phyloP scores from a whole-genome alignment of 2,888 invertebrate genomes.

The Norana najaformis region DNA sequence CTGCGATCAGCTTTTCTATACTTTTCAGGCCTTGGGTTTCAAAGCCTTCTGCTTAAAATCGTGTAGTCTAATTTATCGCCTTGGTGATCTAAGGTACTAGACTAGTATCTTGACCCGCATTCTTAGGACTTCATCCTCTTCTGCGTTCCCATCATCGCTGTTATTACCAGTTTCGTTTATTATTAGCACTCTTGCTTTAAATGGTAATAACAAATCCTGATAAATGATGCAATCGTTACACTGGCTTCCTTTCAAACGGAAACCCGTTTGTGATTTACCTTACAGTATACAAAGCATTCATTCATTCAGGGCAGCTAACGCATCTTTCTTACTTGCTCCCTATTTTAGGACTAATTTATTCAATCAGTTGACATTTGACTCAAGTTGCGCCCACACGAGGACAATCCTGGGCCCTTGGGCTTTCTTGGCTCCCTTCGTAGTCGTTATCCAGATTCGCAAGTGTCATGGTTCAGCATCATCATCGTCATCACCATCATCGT shows the following conservation, averaged over 20 bases:
- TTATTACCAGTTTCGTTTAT: neutral
- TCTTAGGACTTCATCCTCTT: no score
- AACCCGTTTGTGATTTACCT: neutral
- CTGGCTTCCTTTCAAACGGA: neutral
- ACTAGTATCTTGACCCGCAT: neutral
- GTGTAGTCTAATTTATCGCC: neutral
- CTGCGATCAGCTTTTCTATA: neutral
- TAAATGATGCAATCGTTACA: neutral
- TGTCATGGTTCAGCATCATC: no score
- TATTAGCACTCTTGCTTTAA: neutral
- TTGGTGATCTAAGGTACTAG: neutral
- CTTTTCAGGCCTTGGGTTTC: neutral
- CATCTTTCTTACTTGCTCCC: no score
- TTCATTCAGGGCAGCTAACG: no score
- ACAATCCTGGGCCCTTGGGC: no score
- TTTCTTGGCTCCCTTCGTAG: no score
- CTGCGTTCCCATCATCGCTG: neutral
- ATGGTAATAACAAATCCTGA: neutral
- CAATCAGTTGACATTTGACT: no score
- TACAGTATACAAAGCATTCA: no score
- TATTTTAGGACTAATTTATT: no score
- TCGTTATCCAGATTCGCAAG: no score
- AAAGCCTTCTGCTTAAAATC: neutral
- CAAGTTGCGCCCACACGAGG: no score
- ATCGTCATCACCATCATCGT: no score